A percentile compares a stretch with the other conserved stretches of the same genome.
Conservation (phyloP, 2,113 vertebrate genomes). For the Fukomys damarensis region DNA sequence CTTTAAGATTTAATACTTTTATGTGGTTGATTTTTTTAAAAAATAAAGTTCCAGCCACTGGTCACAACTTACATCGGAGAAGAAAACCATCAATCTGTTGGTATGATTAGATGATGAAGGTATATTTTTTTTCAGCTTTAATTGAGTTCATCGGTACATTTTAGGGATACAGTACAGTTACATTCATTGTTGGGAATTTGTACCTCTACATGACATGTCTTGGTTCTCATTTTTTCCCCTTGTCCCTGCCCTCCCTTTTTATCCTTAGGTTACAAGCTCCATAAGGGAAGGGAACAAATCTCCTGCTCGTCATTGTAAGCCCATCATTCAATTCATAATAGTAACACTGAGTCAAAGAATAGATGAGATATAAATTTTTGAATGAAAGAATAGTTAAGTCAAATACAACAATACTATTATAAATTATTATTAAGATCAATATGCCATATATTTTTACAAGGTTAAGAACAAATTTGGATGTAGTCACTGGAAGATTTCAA, state of each 20-base stretch:
- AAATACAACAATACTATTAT: background rate
- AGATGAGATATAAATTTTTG: background rate
- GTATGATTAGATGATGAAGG: background rate
- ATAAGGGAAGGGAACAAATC: background rate
- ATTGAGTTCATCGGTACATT: too few species aligned
- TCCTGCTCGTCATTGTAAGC: background rate
- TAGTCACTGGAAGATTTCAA: background rate
- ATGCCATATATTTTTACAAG: background rate
- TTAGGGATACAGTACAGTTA: too few species aligned
- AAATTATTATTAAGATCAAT: constrained; percentile 15
- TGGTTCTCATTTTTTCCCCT: too few species aligned
- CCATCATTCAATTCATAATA: background rate
- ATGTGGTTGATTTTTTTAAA: background rate
- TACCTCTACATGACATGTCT: too few species aligned
- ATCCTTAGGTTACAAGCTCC: background rate
- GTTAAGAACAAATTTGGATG: background rate
- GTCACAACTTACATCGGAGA: background rate
- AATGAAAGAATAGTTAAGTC: background rate
- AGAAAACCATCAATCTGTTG: background rate
- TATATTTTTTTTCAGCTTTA: too few species aligned
- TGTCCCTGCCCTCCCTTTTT: too few species aligned
- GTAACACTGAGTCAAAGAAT: background rate
- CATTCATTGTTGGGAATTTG: too few species aligned
- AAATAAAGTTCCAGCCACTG: background rate
- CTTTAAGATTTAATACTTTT: background rate